Evolutionary conservation across 1,140 invertebrate species (phyloP), one percentile per base, ranked within the genome.

Genomic region (Heliconius melpomene): DNA sequence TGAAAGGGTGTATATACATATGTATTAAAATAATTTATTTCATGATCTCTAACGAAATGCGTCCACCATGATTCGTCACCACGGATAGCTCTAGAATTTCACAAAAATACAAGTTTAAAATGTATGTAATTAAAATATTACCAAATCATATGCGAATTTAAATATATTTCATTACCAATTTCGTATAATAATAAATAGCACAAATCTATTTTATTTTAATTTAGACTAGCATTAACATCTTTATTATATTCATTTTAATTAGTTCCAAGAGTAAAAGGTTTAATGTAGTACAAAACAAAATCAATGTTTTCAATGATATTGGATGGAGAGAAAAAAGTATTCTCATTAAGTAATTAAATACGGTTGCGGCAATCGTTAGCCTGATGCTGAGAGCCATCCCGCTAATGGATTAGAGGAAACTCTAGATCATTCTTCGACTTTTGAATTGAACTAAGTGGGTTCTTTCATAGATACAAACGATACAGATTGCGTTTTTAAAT

Each of bases 321-420:
- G 71, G 71, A 78, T 78, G 18, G 40, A 73, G 32, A 73, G 71
- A 72, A 78, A 32, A 57, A 78, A 78, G 78, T 79, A 79, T 40
- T 50, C 78, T 74, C 73, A 78, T 79, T 74, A 79, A 74, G 78
- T 79, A 79, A 79, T 79, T 79, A 79, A 79, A 79, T 79, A 79
- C 50, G 72, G 72, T 70, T 74, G 78, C 78, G 72, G 72, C 72
- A 79, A 74, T 74, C 78, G 54, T 79, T 60, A 70, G 52, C 23
- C 29, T 78, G 77, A 79, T 79, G 78, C 78, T 66, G 78, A 46
- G 54, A 79, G 72, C 72, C 70, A 78, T 78, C 76, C 36, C 66
- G 78, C 78, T 79, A 79, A 79, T 79, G 78, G 78, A 79, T 78
- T 78, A 78, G 77, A 78, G 70, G 72, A 54, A 54, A 60, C 72